Evolutionary conservation across 2,113 vertebrate genomes (phyloP), one percentile per base, ranked within the genome.

Genomic region (Hippocampus mohnikei): DNA sequence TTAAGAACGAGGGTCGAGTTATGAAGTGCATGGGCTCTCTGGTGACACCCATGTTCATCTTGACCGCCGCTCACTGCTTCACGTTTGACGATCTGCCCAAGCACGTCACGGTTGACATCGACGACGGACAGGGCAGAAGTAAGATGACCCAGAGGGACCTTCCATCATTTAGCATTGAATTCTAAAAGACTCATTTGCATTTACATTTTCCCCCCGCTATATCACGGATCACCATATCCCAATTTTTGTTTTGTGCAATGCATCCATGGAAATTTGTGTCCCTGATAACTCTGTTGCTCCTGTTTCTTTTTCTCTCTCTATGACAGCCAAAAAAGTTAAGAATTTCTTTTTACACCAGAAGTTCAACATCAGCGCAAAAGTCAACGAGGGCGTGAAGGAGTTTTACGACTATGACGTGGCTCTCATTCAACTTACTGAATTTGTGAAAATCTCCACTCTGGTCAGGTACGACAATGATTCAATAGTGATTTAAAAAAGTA

Each of bases 41-140:
- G 73, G 88, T 93, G 79, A 78, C 77, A 0, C 23, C 75, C 0
- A 62, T 63, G 25, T 92, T 91, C 37, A 16, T 93, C 66, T 53
- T 93, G 77, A 93, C 93, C 42, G 91, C 93, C 1, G 92, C 92
- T 72, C 93, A 93, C 73, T 93, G 93, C 82, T 88, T 93, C 70
- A 37, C 0, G 3, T 76, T 81, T 68, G 80, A 5, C 0, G 80
- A 82, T 67, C 0, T 0, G 7, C 5, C 59, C 5, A 3, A 65
- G 0, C 0, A 67, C 0, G 50, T 89, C 52, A 8, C 0, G 0
- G 65, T 93, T n/a, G 72, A 74, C 0, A 72, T 87, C n/a, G 10
- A 80, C 0, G 68, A 69, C 27, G 48, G 40, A 25, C 0, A 15
- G 0, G 7, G n/a, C 20, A 53, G 0, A 56, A 20, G 86, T 84